Evolutionary conservation across 2,113 vertebrate genomes (phyloP).

Genomic region (Prunella himalayana): DNA sequence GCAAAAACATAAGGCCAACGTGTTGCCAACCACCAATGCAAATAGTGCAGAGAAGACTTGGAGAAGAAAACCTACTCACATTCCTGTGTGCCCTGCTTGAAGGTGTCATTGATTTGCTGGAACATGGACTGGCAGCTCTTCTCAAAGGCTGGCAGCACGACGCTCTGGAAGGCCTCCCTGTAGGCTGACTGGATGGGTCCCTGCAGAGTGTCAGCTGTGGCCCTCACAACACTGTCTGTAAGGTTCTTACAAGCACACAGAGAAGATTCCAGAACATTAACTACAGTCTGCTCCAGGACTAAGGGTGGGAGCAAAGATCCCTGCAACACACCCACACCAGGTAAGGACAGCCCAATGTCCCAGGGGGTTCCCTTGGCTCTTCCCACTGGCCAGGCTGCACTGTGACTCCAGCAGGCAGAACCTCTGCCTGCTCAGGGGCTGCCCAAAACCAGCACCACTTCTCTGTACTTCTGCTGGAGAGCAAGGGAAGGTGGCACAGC

Average conservation of each 20-base stretch:
- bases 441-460: not conserved
- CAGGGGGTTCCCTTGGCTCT: not conserved
- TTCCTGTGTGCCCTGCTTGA: constrained; percentile 95
- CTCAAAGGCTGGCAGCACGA: constrained; percentile 92
- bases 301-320: not conserved
- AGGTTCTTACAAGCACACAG: constrained; percentile 75
- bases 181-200: constrained; percentile 91
- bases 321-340: not conserved
- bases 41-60: not conserved
- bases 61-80: constrained; percentile 76
- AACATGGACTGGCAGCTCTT: constrained; percentile 98
- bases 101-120: constrained; percentile 98
- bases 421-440: not conserved
- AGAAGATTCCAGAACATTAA: not conserved
- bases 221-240: constrained; percentile 88
- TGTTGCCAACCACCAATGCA: not conserved
- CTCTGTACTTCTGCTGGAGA: not conserved
- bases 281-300: not conserved
- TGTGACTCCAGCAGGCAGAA: not conserved
- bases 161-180: constrained; percentile 90
- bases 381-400: not conserved
- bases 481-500: not conserved
- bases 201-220: constrained; percentile 90
- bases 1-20: not conserved
- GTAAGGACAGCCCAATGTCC: not conserved